Base-by-base conservation (phyloP, 2,113 vertebrate genomes). In the Sigmodon hispidus region DNA sequence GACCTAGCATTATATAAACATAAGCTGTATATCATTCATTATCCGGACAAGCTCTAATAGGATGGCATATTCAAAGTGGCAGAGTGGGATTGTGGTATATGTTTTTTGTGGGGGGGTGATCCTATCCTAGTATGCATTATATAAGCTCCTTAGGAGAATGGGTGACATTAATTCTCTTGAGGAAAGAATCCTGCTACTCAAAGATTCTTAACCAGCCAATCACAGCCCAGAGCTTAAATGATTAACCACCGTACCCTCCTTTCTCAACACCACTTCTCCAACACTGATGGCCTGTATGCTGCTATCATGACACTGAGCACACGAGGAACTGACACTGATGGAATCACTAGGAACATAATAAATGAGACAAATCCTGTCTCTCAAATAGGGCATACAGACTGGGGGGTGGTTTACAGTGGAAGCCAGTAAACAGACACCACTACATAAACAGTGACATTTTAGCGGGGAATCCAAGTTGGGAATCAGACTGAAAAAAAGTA, bases 81-180 rank as follows among this genome's bases (percentile, higher is more conserved):
- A 67, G 26, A n/a, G 0, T 9, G 7, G 10, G 21, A 4, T 10
- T 57, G 15, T 13, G 3, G 11, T 3, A 65, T 3, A 65, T 55
- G 34, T 61, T 1, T 1, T 26, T n/a, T n/a, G n/a, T n/a, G n/a
- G n/a, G 7, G 0, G 34, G 3, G 19, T 50, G 22, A 55, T 13
- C 15, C 61, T 50, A 11, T 36, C 36, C 85, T 57, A 43, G 48
- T 15, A 16, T 73, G 1, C 2, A 36, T 86, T 12, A 2, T 26
- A 24, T 31, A 36, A 34, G 6, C 45, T 29, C 16, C 3, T 59
- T 70, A 83, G 22, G 29, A 13, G 13, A 6, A 43, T 50, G 22
- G 43, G 34, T 34, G 36, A 77, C 0, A 73, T 16, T 45, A 29
- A 12, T 45, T 55, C 12, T 50, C 83, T 40, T 31, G 34, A 26